phyloP scores from a whole-genome alignment of 2,113 vertebrate genomes.

The Epinephelus cyanopodus region DNA sequence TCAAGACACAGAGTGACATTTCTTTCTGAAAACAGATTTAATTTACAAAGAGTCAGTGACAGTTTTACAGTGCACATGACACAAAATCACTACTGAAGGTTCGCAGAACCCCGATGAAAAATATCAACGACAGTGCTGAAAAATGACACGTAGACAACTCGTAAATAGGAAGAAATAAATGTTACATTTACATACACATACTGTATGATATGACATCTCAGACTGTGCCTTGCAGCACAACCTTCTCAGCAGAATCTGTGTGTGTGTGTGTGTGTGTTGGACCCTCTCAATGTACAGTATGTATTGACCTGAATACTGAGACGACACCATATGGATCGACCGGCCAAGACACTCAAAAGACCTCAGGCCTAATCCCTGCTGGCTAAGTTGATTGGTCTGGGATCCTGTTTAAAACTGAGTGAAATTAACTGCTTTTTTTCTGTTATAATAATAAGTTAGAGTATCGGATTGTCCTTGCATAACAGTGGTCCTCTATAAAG shows the following conservation, averaged over 20 bases:
- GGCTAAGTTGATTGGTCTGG: slow-evolving; percentile 61
- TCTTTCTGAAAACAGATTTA: slow-evolving; percentile 76
- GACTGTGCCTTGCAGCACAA: slow-evolving; percentile 44
- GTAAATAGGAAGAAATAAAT: slow-evolving; percentile 70
- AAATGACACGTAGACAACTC: slow-evolving; percentile 56
- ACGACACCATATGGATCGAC: slow-evolving; percentile 72
- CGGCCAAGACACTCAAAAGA: slow-evolving; percentile 59
- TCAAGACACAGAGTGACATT: slow-evolving; percentile 22
- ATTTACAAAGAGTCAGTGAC: slow-evolving; percentile 80
- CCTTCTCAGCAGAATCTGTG: slow-evolving; percentile 15
- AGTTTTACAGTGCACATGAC: slow-evolving; percentile 77
- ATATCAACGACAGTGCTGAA: slow-evolving; percentile 65
- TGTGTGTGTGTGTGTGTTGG: slow-evolving; percentile 45
- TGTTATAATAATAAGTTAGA: slow-evolving; percentile 26
- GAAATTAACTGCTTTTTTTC: slow-evolving; percentile 28
- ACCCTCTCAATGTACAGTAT: slow-evolving; percentile 57
- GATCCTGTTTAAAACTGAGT: slow-evolving; percentile 38
- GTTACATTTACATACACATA: slow-evolving; percentile 60
- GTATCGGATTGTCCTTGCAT: slow-evolving; percentile 77
- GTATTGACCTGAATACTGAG: slow-evolving; percentile 77
- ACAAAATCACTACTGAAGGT: slow-evolving; percentile 69
- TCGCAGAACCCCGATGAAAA: slow-evolving; percentile 72
- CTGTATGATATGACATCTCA: slow-evolving; percentile 56
- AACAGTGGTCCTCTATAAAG: slow-evolving; percentile 59
- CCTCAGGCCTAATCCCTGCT: slow-evolving; percentile 66